A percentile compares a stretch with the other conserved stretches of the same genome.
phyloP scores from a whole-genome alignment of 2,888 invertebrate species.

The Polymixis flavicincta region DNA sequence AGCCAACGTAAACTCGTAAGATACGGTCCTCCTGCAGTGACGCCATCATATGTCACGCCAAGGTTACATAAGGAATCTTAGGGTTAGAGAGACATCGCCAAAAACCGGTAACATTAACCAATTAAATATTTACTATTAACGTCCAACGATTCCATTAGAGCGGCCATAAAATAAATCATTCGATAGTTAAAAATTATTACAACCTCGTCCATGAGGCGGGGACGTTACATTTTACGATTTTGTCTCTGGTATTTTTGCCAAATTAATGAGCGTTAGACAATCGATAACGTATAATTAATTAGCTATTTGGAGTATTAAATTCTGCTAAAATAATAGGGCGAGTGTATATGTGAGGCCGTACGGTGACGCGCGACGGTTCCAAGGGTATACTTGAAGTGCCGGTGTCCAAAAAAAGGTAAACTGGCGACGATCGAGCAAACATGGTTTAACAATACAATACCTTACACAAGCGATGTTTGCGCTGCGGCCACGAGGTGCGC shows the following conservation, averaged over 20 bases:
- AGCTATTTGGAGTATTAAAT: constrained; percentile 46
- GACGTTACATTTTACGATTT: constrained; percentile 80
- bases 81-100: constrained; percentile 67
- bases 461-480: constrained; percentile 64
- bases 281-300: constrained; percentile 70
- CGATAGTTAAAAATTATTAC: constrained; percentile 78
- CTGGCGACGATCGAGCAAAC: constrained; percentile 72
- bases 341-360: constrained; percentile 47
- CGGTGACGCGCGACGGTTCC: constrained; percentile 44
- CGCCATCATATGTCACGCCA: constrained; percentile 50
- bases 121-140: constrained; percentile 78
- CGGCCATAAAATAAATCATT: constrained; percentile 79
- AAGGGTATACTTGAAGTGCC: constrained; percentile 66
- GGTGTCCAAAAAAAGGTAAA: constrained; percentile 72
- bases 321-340: constrained; percentile 56
- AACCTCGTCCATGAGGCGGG: constrained; percentile 72
- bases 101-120: constrained; percentile 76
- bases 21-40: constrained; percentile 31
- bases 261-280: constrained; percentile 76
- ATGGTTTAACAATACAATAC: constrained; percentile 66
- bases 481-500: constrained; percentile 46
- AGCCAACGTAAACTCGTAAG: background rate
- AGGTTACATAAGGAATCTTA: constrained; percentile 56
- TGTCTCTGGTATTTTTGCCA: constrained; percentile 76
- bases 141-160: constrained; percentile 75